phyloP scores from a whole-genome alignment of 2,113 vertebrate genomes.

The Pogona vitticeps region DNA sequence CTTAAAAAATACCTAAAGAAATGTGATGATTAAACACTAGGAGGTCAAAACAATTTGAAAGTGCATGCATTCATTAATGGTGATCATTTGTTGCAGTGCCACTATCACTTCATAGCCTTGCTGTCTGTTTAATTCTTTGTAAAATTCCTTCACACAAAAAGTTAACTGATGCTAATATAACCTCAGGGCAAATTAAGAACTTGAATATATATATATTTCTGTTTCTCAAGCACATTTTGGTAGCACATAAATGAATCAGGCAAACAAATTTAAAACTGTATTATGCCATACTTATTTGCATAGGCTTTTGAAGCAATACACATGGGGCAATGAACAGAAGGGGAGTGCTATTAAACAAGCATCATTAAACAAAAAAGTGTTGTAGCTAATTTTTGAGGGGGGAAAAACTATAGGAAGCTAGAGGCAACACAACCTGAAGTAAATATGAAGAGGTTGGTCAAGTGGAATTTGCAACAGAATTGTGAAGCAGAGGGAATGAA shows the following conservation, averaged over 20 bases:
- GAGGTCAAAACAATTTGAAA: conserved; percentile 8
- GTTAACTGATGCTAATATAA: conserved; percentile 29
- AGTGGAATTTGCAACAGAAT: not conserved
- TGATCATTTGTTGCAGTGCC: conserved; percentile 2
- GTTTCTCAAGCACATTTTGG: conserved; percentile 46
- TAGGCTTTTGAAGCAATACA: conserved; percentile 28
- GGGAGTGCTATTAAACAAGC: conserved; percentile 12
- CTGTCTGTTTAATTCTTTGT: not conserved
- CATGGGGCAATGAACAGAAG: not conserved
- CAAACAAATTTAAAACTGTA: conserved; percentile 29
- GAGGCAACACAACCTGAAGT: not conserved
- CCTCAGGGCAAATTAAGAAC: conserved; percentile 45
- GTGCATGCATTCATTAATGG: conserved; percentile 16
- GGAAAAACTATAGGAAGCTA: not conserved
- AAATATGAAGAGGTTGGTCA: not conserved
- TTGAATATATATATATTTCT: not conserved
- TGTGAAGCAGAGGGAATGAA: not conserved
- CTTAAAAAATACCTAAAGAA: not conserved
- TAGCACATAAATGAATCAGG: conserved; percentile 30
- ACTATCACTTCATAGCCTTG: not conserved
- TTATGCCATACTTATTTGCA: conserved; percentile 31
- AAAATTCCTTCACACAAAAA: conserved; percentile 37
- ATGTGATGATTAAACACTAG: conserved; percentile 24
- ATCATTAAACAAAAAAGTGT: conserved; percentile 30
- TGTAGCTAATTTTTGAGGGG: not conserved